Evolutionary conservation across 2,888 invertebrate species (phyloP), one percentile per base, ranked within the genome.

Genomic region (Philopedon plagiatum): DNA sequence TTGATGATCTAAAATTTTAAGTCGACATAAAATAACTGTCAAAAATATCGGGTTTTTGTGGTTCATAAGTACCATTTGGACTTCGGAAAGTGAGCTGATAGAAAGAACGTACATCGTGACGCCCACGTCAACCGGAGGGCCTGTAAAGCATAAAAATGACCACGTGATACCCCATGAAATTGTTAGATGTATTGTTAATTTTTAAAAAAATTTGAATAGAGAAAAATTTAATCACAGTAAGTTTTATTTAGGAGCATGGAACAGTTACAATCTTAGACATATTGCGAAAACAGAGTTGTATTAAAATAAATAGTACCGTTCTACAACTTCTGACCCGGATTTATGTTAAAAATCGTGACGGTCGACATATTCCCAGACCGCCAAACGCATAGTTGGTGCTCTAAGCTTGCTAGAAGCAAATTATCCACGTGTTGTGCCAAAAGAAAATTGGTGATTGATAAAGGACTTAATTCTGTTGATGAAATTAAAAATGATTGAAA

Each of bases 61-160:
- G 29, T 26, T 57, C 26, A 76, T 78, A 79, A 76, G 82, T 94
- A 96, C 96, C 96, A 97, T 97, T 91, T 95, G 92, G 88, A 96
- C 97, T 92, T 97, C 97, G 89, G 96, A 96, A 89, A 97, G 95
- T 88, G 96, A 96, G 91, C 96, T 95, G 92, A 97, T 97, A 90
- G 95, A 95, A 89, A 96, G 94, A 89, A 97, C 96, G 91, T 96
- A 96, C 94, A 97, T 96, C 89, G 97, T 96, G 89, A 97, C 96
- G 88, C 96, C 96, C 88, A 97, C 96, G 89, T 95, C 96, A 89
- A 97, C 97, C 86, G 97, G 96, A 88, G 94, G 94, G 92, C 95
- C 96, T 96, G 93, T 87, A 95, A 79, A 68, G 46, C 29, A 61
- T 15, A 68, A 44, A 57, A 58, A 66, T 34, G 44, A 63, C 63